Evolutionary conservation across 2,113 vertebrate species (phyloP), one percentile per base, ranked within the genome.

Genomic region (Eurystomus gularis): DNA sequence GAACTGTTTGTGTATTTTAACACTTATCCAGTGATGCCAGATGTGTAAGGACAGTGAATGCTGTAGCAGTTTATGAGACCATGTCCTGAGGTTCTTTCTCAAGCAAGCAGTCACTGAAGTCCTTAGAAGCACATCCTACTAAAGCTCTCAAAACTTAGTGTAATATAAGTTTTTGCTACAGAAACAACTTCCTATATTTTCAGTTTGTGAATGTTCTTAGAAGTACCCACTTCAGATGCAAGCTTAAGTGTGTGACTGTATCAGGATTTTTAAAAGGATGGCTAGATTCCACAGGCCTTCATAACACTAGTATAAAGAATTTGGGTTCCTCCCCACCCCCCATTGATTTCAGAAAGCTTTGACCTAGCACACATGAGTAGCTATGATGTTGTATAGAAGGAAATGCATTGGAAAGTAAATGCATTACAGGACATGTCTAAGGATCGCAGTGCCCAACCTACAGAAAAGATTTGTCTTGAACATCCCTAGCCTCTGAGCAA

Each of bases 301-400:
- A 4, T 48, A 55, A 55, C 18, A 35, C 18, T 10, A 33, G 20
- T 10, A 49, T 19, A 58, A 75, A 37, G 48, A 78, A n/a, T n/a
- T n/a, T n/a, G n/a, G n/a, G 17, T 33, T 31, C 17, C 17, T 11
- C 55, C 18, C 55, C 18, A 19, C 29, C 16, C n/a, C n/a, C n/a
- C n/a, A n/a, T n/a, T 60, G 55, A 12, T 65, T 93, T 88, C n/a
- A 84, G 46, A 58, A 73, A 73, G 14, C n/a, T 85, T 85, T 79
- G 46, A 23, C 10, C 79, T 65, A 35, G 19, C 1, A 3, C 2
- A 77, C 9, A 7, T 4, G 4, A 42, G 10, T 23, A 25, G 5
- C 10, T 29, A 2, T 28, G 49, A 17, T 33, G 13, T 57, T 11
- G 8, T 42, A 42, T 4, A 17, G 51, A 81, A 76, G 39, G 71